Evolutionary conservation across 1,140 invertebrate species (phyloP), one percentile per base, ranked within the genome.

Genomic region (Andricus grossulariae): DNA sequence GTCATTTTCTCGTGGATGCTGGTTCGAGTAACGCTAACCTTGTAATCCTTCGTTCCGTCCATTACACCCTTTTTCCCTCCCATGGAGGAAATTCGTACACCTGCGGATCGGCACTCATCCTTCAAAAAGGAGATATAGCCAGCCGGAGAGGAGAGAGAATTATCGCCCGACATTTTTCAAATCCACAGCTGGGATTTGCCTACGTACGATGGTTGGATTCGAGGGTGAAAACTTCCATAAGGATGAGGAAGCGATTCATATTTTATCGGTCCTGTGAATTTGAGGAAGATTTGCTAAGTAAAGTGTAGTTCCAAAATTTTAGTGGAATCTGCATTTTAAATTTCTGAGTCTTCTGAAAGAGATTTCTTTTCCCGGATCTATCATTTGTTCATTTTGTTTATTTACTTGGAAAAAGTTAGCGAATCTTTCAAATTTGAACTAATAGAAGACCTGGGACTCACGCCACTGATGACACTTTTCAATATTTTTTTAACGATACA

Each of bases 91-190:
- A 66, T 39, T 66, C n/a, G 25, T 39, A n/a, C 60, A 66, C 60
- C 60, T 66, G 60, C 16, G 60, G 39, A 66, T 45, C 60, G 15
- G 25, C 7, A n/a, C 60, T 39, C 25, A 39, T 66, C 60, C 60
- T 13, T 66, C 25, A 32, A 45, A 66, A 39, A 39, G 39, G 25
- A 60, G 55, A 60, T 60, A 60, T n/a, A 66, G 39, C 60, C 25
- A 39, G 2, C 25, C 12, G 71, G 15, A 70, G 74, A 72, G 73
- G 76, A 70, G 52, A 75, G 52, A 84, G 82, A 88, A 75, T 86
- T 86, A 86, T 83, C 83, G 78, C 78, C 76, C 52, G 73, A 80
- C 84, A 88, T 87, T 85, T 88, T 83, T 88, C 86, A 87, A 85
- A 84, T 84, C 83, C 82, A 79, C 82, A 82, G 84, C 78, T 83